Evolutionary conservation across 2,888 invertebrate species (phyloP), one percentile per base, ranked within the genome.

Genomic region (Biston stratarius): DNA sequence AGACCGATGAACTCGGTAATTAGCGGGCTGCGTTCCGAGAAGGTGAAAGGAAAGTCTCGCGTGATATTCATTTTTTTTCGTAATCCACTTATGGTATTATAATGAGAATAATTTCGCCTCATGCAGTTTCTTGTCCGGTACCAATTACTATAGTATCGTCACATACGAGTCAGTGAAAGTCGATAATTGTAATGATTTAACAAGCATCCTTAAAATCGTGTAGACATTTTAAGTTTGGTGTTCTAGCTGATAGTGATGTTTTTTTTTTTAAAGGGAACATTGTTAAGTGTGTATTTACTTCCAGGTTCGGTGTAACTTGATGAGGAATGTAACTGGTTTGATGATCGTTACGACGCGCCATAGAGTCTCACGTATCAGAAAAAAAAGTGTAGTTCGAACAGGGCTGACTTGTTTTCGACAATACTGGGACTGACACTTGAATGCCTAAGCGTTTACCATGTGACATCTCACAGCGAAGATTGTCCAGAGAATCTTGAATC

Each of bases 261-360:
- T 59, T 69, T 78, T 75, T 74, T 64, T 70, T 59, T 64, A 71
- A 77, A 68, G 79, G 81, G 86, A 83, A 87, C 77, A 69, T 78
- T 76, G 83, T 81, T 83, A 86, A 88, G 12, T 15, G 42, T 52
- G 58, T 42, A 8, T 61, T 90, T 87, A 88, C 86, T 84, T 86
- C 87, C 85, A 89, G 84, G 83, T 90, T 91, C 87, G 88, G 90
- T 82, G 84, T 90, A 88, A 89, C 83, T 83, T 81, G 84, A 81
- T 84, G 85, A 88, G 84, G 88, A 83, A 85, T 87, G 80, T 86
- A 90, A 91, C 92, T 85, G 88, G 92, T 91, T 91, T 87, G 83
- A 84, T 84, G 87, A 85, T 91, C 85, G 92, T 90, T 91, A 90
- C 83, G 87, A 85, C 87, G 88, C 90, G 90, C 88, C 91, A 82